Conservation (phyloP, 2,113 vertebrate genomes). For the Pelecanus crispus region DNA sequence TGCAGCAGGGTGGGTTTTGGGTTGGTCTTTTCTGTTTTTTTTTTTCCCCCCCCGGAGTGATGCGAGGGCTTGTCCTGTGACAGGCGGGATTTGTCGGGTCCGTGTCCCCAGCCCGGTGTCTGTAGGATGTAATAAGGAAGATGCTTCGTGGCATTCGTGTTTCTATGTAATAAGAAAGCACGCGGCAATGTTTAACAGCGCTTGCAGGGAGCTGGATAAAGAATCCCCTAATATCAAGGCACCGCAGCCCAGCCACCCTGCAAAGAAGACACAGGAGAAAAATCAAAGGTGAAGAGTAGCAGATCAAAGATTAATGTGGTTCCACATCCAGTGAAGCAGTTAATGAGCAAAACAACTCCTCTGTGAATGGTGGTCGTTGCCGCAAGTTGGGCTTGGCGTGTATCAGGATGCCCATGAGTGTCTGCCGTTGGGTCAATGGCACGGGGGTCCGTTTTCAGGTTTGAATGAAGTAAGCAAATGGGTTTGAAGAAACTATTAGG, state of each 20-base stretch:
- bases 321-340: slow-evolving; percentile 11
- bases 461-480: neutral
- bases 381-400: slow-evolving; percentile 33
- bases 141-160: neutral
- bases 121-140: neutral
- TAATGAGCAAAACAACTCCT: slow-evolving; percentile 29
- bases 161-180: neutral
- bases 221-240: neutral
- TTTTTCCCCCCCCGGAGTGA: neutral
- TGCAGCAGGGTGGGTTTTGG: neutral
- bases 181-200: neutral
- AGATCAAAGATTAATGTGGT: neutral
- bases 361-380: neutral
- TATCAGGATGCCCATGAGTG: neutral
- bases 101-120: neutral
- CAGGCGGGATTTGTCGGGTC: neutral
- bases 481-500: neutral
- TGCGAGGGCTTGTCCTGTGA: neutral
- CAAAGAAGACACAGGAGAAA: slow-evolving; percentile 8
- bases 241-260: neutral
- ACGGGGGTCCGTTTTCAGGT: neutral
- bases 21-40: neutral
- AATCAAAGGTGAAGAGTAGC: neutral
- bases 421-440: neutral
- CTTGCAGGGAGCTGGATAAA: neutral